A percentile compares a stretch with the other conserved stretches of the same genome.
Evolutionary conservation across 2,888 invertebrate genomes (phyloP).

Genomic region (Yponomeuta evonymella): DNA sequence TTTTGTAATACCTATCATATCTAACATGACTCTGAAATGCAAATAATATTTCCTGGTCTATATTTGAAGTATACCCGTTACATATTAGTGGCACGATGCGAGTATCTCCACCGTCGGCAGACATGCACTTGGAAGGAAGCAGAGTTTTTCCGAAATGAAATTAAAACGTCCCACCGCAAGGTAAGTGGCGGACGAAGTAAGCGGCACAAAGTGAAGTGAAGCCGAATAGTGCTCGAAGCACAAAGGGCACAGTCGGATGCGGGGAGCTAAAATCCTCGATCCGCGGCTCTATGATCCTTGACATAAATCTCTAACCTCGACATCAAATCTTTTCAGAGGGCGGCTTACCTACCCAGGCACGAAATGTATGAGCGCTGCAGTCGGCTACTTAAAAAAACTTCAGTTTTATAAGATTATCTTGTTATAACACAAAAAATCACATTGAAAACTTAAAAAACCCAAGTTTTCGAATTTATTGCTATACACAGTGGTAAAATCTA

Average conservation of each 20-base stretch:
- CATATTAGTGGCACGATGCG: neutral
- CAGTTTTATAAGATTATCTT: neutral
- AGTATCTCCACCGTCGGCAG: neutral
- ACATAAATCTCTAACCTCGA: conserved; percentile 75
- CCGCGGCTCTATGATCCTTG: conserved; percentile 72
- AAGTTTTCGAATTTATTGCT: neutral
- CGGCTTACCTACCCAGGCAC: conserved; percentile 65
- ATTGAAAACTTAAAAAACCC: neutral
- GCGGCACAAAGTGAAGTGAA: conserved; percentile 69
- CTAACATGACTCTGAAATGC: neutral
- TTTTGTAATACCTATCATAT: neutral
- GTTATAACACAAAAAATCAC: neutral
- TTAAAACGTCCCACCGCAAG: conserved; percentile 64
- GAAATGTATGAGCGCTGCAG: conserved; percentile 49
- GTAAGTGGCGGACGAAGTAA: conserved; percentile 67
- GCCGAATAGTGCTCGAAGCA: conserved; percentile 70
- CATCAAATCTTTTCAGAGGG: conserved; percentile 73
- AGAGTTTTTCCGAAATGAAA: conserved; percentile 57
- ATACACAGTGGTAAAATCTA: neutral
- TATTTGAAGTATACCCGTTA: neutral
- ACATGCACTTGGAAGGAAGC: neutral
- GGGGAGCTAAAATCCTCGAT: conserved; percentile 70
- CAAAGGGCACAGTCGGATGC: conserved; percentile 73
- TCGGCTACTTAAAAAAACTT: neutral
- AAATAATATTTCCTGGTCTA: neutral